Evolutionary conservation across 2,888 invertebrate genomes (phyloP).

Genomic region (Trichopoda pennipes): DNA sequence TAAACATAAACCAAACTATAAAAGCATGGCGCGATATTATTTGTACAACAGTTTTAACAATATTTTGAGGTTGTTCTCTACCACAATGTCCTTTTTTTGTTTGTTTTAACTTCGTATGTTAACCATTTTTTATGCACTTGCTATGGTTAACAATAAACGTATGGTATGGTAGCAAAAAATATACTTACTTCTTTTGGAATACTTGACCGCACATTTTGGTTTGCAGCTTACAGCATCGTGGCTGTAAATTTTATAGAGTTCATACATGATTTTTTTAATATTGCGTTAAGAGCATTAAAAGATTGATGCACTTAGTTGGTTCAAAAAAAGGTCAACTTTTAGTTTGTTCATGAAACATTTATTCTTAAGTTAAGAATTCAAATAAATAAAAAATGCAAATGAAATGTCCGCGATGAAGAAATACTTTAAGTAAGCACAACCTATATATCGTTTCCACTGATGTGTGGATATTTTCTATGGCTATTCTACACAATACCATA

Average conservation of each 20-base stretch:
- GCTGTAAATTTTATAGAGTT: conserved; percentile 7
- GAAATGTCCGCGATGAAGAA: too few species aligned
- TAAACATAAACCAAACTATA: conserved; percentile 52
- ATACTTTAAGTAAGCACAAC: too few species aligned
- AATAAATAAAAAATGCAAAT: too few species aligned
- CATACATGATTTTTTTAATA: conserved; percentile 10
- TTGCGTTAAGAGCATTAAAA: background rate
- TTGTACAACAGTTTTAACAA: conserved; percentile 37
- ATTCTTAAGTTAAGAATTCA: too few species aligned
- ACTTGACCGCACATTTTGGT: conserved; percentile 57
- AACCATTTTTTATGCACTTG: conserved; percentile 37
- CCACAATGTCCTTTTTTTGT: conserved; percentile 25
- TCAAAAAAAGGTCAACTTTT: too few species aligned
- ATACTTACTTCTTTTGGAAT: conserved; percentile 20
- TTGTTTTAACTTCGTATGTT: background rate
- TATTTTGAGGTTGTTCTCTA: conserved; percentile 48
- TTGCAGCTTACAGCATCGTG: conserved; percentile 13
- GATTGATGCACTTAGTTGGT: too few species aligned
- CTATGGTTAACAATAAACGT: conserved; percentile 17
- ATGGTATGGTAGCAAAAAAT: conserved; percentile 18
- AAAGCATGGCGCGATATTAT: conserved; percentile 61
- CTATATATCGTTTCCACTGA: too few species aligned
- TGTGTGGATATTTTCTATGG: too few species aligned
- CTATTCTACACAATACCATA: too few species aligned
- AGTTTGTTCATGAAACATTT: too few species aligned